Evolutionary conservation across 1,140 invertebrate species (phyloP).

Genomic region (Steinernema khuongi): DNA sequence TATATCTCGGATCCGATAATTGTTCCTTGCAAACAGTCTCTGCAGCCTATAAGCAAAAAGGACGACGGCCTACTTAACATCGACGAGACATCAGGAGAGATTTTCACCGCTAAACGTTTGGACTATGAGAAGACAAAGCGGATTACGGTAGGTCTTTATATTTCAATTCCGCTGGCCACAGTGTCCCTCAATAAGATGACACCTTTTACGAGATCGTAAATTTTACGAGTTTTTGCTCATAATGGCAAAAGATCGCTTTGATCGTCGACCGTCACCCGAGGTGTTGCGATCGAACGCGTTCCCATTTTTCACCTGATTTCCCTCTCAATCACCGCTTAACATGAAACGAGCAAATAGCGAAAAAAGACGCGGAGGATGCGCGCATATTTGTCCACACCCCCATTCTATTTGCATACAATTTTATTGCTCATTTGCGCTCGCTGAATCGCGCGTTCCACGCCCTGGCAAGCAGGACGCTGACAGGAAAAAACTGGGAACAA

Average conservation of each 20-base stretch:
- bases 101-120: not conserved
- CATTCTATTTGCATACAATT: not conserved
- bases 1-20: not conserved
- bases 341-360: not conserved
- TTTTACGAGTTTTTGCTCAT: no score
- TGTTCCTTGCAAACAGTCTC: not conserved
- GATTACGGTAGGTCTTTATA: not conserved
- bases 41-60: not conserved
- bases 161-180: not conserved
- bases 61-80: not conserved
- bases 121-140: not conserved
- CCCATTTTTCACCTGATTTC: no score
- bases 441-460: not conserved
- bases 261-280: no score
- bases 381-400: conserved; percentile 1
- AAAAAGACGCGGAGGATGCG: not conserved
- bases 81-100: not conserved
- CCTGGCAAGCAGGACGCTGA: not conserved
- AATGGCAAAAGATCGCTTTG: no score
- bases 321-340: not conserved
- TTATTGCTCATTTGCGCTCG: not conserved
- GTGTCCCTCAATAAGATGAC: no score
- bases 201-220: no score
- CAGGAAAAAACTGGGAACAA: no score
- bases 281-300: no score